Conservation (phyloP, 2,797 vertebrate genomes). For the Etheostoma nigrum region DNA sequence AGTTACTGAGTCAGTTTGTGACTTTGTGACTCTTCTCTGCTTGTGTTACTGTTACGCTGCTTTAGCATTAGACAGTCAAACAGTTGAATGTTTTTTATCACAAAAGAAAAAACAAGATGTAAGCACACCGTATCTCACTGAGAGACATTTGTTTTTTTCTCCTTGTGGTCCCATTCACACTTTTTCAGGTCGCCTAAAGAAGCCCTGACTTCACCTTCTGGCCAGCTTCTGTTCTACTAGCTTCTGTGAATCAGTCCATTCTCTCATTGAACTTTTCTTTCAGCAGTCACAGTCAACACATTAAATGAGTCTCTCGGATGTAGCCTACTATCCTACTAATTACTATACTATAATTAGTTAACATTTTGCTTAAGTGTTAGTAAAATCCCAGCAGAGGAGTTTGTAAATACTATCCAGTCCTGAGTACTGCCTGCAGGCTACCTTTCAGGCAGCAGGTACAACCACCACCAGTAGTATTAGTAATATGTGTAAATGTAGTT, state of each 20-base stretch:
- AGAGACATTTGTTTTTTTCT: conserved; percentile 4
- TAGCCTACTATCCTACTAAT: too few relatives aligned
- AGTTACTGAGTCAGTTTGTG: neutral
- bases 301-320: neutral
- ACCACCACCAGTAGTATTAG: too few relatives aligned
- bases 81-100: neutral
- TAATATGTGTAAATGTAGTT: neutral
- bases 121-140: neutral
- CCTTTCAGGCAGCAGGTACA: neutral
- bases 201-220: neutral
- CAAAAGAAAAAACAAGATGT: neutral
- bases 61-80: neutral
- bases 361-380: too few relatives aligned
- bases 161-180: neutral
- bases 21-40: neutral
- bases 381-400: too few relatives aligned
- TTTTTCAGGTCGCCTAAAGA: neutral
- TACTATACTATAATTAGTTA: too few relatives aligned
- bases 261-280: neutral
- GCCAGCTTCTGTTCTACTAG: neutral
- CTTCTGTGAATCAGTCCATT: neutral
- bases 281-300: too few relatives aligned
- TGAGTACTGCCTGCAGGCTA: too few relatives aligned
- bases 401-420: too few relatives aligned
- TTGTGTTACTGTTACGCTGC: neutral